These are phyloP conservation scores for Hippocampus kuda DNA, from an alignment of 2,797 vertebrate genomes.

Conservation along the genomic window DNA sequence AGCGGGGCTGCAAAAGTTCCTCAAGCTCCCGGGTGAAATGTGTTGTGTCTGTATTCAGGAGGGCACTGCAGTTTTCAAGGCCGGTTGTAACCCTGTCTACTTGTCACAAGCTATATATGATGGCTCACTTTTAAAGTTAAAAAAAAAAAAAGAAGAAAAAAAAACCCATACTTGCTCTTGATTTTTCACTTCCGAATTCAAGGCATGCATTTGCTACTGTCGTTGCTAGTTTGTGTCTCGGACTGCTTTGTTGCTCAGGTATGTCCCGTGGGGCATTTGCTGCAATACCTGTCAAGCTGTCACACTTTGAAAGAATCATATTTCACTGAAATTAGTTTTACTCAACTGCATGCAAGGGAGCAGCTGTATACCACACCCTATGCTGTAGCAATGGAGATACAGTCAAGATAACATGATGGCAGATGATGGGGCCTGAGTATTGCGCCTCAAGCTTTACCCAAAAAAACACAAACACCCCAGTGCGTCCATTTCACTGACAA, in stretches of 20 bases:
- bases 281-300: background rate
- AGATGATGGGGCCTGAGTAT: no score
- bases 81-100: slow-evolving; percentile 24
- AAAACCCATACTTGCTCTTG: background rate
- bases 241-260: background rate
- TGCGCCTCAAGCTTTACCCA: no score
- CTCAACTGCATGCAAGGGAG: no score
- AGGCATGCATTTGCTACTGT: background rate
- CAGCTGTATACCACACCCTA: no score
- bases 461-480: no score
- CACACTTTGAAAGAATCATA: background rate
- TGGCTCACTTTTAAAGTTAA: slow-evolving; percentile 16
- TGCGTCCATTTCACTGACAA: no score
- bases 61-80: slow-evolving; percentile 28
- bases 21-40: slow-evolving; percentile 48
- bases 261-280: background rate
- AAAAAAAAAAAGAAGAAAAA: background rate
- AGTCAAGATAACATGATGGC: no score
- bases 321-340: no score
- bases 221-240: background rate
- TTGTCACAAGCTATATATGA: slow-evolving; percentile 26
- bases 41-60: slow-evolving; percentile 38
- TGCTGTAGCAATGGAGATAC: no score
- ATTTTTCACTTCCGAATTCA: background rate
- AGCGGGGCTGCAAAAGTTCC: slow-evolving; percentile 26